These are phyloP conservation scores for Carterocephalus palaemon DNA, from an alignment of 2,888 invertebrate species.

Conservation along the genomic window DNA sequence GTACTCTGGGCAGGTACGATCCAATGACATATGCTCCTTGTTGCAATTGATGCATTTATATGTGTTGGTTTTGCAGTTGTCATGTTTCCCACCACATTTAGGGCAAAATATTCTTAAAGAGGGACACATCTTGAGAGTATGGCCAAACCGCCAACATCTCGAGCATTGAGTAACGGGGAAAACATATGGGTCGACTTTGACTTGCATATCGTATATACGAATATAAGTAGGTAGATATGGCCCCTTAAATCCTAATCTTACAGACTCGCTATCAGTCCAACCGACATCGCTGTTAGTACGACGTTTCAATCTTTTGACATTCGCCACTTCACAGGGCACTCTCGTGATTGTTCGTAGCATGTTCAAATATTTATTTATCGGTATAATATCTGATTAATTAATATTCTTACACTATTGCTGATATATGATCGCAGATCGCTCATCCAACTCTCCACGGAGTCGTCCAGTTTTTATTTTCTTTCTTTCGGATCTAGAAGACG, in stretches of 20 bases:
- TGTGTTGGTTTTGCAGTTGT: constrained; percentile 10
- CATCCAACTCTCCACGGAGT: no score
- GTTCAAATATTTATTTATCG: no score
- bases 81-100: constrained; percentile 18
- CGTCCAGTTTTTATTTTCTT: no score
- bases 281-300: not conserved
- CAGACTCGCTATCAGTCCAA: not conserved
- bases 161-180: constrained; percentile 7
- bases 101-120: constrained; percentile 13
- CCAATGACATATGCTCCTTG: constrained; percentile 25
- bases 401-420: no score
- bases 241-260: not conserved
- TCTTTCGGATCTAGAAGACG: no score
- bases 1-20: constrained; percentile 26
- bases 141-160: no score
- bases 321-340: no score
- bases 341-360: no score
- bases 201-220: not conserved
- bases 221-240: not conserved
- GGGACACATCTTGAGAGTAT: constrained; percentile 11
- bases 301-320: not conserved
- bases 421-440: no score
- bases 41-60: constrained; percentile 27
- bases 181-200: no score
- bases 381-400: no score